Base-by-base conservation (phyloP, 1,140 invertebrate genomes). In the Drosophila neocordata region DNA sequence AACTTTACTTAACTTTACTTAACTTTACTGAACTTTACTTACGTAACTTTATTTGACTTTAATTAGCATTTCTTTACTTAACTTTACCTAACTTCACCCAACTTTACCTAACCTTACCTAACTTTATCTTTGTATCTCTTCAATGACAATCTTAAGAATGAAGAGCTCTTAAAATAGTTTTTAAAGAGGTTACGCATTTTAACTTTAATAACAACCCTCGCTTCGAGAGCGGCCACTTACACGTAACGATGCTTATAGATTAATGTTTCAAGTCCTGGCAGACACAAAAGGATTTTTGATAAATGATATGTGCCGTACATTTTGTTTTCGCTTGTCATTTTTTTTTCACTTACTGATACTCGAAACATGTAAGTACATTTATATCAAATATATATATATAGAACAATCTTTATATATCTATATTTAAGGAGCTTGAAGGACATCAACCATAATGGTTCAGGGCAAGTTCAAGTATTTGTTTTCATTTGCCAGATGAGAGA, bases 271-370 rank as follows among this genome's bases (percentile, higher is more conserved):
- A 48, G 52, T 64, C 37, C 69, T 71, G 53, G 73, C 82, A 87
- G 73, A 87, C 69, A 78, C 73, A 75, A 78, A 48, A 87, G 82
- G 81, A 87, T 82, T 81, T 87, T 85, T 85, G 82, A 85, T 85
- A 85, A 85, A 85, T 87, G 81, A 85, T 87, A 48, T 48, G 41
- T 48, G 15, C 6, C 15, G 18, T 18, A 48, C 41, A 48, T 48
- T 48, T 20, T 48, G 41, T 48, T 48, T 48, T 48, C 41, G 59
- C 77, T 55, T 15, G 65, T 65, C 73, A 76, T 76, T 56, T 69
- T 69, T 59, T 69, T 34, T 51, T 35, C 41, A 44, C 57, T 61
- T 53, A 22, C 35, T 20, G 38, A 24, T 22, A 72, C 63, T 74
- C 71, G 65, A 73, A 65, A 74, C 74, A 57, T 67, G 41, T 58